Evolutionary conservation across 2,888 invertebrate species (phyloP).

Genomic region (Caenorhabditis imperialis): DNA sequence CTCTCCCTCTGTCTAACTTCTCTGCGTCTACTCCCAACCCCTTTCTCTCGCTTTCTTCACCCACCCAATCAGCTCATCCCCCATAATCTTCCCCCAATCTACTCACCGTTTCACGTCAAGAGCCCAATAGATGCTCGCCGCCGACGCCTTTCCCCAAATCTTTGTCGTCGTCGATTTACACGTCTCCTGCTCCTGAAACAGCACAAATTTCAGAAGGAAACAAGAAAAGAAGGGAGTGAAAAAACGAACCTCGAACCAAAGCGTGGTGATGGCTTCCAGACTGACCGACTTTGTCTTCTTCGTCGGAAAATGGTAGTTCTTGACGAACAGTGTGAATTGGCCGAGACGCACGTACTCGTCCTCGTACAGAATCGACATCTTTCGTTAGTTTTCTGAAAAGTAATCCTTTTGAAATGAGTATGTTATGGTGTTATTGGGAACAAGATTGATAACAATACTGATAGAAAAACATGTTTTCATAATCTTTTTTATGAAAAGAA

Average conservation of each 20-base stretch:
- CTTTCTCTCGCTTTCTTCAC: no score
- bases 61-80: conserved; percentile 4
- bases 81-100: background rate
- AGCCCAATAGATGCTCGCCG: conserved; percentile 63
- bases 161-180: conserved; percentile 55
- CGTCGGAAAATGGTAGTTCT: conserved; percentile 65
- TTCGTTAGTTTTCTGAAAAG: conserved; percentile 1
- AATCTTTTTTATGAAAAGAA: no score
- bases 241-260: conserved; percentile 58
- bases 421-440: no score
- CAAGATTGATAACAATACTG: no score
- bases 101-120: conserved; percentile 65
- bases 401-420: no score
- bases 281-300: conserved; percentile 55
- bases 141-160: conserved; percentile 65
- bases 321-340: conserved; percentile 57
- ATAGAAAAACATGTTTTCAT: no score
- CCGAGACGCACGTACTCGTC: conserved; percentile 65
- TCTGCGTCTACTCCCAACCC: no score
- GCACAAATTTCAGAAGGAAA: no score
- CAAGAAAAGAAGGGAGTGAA: background rate
- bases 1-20: no score
- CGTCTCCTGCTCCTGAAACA: conserved; percentile 62
- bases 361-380: conserved; percentile 62
- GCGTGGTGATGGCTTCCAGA: conserved; percentile 51